Evolutionary conservation across 2,797 vertebrate species (phyloP), one percentile per base, ranked within the genome.

Genomic region (Lateolabrax maculatus): DNA sequence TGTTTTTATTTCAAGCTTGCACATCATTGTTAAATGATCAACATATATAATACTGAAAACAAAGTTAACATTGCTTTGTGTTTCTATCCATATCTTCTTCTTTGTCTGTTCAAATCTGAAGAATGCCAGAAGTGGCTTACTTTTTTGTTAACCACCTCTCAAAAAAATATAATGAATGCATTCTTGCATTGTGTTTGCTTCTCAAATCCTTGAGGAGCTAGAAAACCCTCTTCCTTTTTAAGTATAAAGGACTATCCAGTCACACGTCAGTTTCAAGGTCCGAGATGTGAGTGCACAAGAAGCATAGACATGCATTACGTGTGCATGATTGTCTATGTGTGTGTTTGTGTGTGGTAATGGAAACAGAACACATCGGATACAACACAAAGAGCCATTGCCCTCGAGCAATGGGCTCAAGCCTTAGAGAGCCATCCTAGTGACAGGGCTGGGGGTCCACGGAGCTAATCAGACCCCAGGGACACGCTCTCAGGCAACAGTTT

Each of bases 391-490:
- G 83, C 65, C 69, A 37, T 25, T 82, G 78, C 78, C 85, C 88
- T 81, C 34, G 1, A 87, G 89, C 86, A 51, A 46, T 29, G 73
- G 79, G 58, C 87, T 91, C 79, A 65, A 79, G 77, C 61, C 75
- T 84, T 21, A 67, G 77, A 87, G 77, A 89, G 70, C 52, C 71
- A 75, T 81, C 71, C 74, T 46, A 29, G 77, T 77, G 86, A 87
- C 87, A 90, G 79, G 80, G 66, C 84, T 12, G 2, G 77, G 86
- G 87, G 87, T 89, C 84, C 81, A 23, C 61, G 68, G 85, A 87
- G 86, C 87, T 94, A 94, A 94, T 94, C 90, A 84, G 89, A 85
- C 92, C 91, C 89, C 52, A 64, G 93, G 92, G 92, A 94, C 74
- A 29, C 43, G 65, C 86, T 90, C 85, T 84, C 80, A 71, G 90